These are phyloP conservation scores for Sebastes umbrosus DNA, from an alignment of 2,797 vertebrate genomes.

Conservation along the genomic window DNA sequence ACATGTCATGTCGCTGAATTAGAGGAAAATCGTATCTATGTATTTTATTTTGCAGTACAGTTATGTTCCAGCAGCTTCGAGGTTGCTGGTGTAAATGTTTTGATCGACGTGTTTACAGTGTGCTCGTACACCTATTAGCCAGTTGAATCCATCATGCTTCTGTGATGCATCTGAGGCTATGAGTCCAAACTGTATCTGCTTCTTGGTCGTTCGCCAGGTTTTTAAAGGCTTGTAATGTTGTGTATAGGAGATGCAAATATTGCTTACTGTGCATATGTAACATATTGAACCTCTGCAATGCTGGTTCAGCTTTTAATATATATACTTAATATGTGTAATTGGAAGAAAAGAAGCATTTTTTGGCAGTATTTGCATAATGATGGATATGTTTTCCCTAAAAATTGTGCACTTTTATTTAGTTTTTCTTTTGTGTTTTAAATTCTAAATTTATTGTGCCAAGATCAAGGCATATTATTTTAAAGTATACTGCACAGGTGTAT, in stretches of 20 bases:
- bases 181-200: slow-evolving; percentile 62
- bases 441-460: slow-evolving; percentile 36
- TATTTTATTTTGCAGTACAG: slow-evolving; percentile 15
- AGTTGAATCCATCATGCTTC: slow-evolving; percentile 47
- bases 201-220: slow-evolving; percentile 52
- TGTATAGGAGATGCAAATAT: slow-evolving; percentile 68
- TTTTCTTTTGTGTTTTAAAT: background rate
- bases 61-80: slow-evolving; percentile 32
- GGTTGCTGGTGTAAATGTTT: slow-evolving; percentile 36
- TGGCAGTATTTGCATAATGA: slow-evolving; percentile 74
- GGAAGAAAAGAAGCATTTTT: slow-evolving; percentile 47
- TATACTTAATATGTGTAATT: slow-evolving; percentile 37
- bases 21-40: background rate
- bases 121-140: slow-evolving; percentile 46
- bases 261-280: slow-evolving; percentile 75
- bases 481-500: slow-evolving; percentile 26
- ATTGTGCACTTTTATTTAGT: slow-evolving; percentile 42
- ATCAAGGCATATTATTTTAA: slow-evolving; percentile 32
- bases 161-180: slow-evolving; percentile 48
- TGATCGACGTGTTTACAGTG: slow-evolving; percentile 50
- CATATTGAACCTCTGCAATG: slow-evolving; percentile 52
- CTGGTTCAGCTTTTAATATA: slow-evolving; percentile 65
- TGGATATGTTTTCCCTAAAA: slow-evolving; percentile 23
- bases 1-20: slow-evolving; percentile 35
- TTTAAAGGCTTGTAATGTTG: slow-evolving; percentile 58